Evolutionary conservation across 2,113 vertebrate genomes (phyloP).

Genomic region (Amazona vittata): DNA sequence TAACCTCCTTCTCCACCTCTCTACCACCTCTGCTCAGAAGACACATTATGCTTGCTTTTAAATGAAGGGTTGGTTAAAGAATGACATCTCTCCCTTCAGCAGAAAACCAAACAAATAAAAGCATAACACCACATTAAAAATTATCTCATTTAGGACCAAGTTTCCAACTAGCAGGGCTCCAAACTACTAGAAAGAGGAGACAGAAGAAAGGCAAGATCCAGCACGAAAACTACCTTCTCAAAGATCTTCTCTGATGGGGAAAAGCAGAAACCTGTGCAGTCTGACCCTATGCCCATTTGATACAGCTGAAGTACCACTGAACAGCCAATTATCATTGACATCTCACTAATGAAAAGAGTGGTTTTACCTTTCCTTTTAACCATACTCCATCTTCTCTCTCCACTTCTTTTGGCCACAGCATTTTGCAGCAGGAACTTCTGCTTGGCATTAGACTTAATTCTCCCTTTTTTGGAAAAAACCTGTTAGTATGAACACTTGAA

Average conservation of each 20-base stretch:
- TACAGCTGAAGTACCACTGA: neutral
- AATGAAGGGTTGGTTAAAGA: neutral
- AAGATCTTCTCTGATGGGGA: neutral
- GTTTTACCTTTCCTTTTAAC: neutral
- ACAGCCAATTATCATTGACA: neutral
- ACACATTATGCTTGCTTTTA: neutral
- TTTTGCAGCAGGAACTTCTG: neutral
- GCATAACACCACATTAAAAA: neutral
- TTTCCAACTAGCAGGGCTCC: neutral
- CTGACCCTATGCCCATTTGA: neutral
- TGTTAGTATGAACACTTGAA: neutral
- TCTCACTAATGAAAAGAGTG: accelerated
- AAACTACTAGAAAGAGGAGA: neutral
- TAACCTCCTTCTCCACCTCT: neutral
- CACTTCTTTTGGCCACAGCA: neutral
- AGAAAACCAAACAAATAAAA: neutral
- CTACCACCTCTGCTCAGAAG: neutral
- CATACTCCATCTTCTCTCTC: neutral
- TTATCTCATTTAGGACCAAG: neutral
- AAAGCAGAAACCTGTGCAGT: neutral
- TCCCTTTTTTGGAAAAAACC: neutral
- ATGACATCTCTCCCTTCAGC: neutral
- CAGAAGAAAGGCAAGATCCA: neutral
- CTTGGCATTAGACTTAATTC: neutral
- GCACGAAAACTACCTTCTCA: neutral